phyloP scores from a whole-genome alignment of 2,888 invertebrate genomes.

The Pinctada fucata region DNA sequence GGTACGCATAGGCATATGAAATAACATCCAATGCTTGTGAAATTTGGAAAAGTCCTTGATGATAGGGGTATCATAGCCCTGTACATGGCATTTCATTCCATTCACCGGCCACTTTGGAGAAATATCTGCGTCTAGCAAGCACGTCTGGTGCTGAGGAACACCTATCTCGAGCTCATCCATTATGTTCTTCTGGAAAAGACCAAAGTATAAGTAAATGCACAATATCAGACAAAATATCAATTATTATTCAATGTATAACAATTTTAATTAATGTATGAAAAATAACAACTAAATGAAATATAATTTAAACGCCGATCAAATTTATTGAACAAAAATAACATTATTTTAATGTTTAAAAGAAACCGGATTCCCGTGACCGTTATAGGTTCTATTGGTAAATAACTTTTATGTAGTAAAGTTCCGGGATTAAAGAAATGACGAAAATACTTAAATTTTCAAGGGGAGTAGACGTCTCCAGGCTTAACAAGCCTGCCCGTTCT shows the following conservation, averaged over 20 bases:
- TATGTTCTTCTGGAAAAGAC: not conserved
- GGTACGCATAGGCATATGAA: not conserved
- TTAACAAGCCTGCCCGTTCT: not conserved
- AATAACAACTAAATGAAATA: not conserved
- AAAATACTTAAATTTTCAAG: not conserved
- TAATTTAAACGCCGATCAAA: not conserved
- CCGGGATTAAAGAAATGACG: not conserved
- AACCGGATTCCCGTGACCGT: no score
- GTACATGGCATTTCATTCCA: not conserved
- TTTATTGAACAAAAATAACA: no score
- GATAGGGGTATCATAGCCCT: not conserved
- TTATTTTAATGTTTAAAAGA: no score
- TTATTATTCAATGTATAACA: not conserved
- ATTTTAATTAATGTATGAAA: not conserved
- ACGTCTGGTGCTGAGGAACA: not conserved
- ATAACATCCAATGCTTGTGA: not conserved
- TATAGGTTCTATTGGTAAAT: no score
- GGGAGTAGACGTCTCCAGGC: not conserved
- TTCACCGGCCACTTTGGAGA: not conserved
- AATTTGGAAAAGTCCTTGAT: not conserved
- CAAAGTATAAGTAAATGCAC: not conserved
- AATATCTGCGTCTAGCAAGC: not conserved
- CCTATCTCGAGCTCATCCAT: not conserved
- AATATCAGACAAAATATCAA: not conserved
- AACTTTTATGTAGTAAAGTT: not conserved